These are phyloP conservation scores for Mesitornis unicolor DNA, from an alignment of 2,113 vertebrate genomes.

Conservation along the genomic window DNA sequence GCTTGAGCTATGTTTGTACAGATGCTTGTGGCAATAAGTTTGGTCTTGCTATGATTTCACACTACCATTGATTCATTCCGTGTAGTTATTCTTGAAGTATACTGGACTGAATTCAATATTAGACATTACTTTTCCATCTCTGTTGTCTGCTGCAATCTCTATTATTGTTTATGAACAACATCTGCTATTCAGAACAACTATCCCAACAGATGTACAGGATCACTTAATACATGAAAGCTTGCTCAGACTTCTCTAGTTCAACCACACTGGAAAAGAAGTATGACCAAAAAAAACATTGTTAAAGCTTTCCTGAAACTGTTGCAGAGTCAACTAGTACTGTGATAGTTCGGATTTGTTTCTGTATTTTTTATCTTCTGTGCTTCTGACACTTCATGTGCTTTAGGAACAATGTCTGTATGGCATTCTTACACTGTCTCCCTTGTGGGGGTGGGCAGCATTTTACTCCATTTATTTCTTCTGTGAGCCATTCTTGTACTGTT, in stretches of 20 bases:
- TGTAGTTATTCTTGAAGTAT: background rate
- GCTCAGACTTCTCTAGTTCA: background rate
- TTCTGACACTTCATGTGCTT: background rate
- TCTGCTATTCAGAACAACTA: background rate
- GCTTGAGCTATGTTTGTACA: background rate
- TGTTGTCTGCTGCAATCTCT: background rate
- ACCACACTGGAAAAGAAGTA: background rate
- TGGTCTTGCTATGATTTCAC: background rate
- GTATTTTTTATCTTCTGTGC: background rate
- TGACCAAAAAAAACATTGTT: fast-evolving
- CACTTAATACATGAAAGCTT: background rate
- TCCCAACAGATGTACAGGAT: background rate
- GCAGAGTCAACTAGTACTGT: background rate
- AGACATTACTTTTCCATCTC: background rate
- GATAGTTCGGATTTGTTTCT: background rate
- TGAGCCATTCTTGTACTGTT: background rate
- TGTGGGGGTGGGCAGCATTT: background rate
- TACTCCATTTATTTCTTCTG: background rate
- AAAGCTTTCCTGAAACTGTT: background rate
- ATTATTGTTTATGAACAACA: background rate
- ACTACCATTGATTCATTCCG: background rate
- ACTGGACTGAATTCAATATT: background rate
- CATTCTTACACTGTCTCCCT: background rate
- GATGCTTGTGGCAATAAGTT: background rate
- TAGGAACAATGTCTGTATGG: background rate